These are phyloP conservation scores for Neoscelio sp. DNA, from an alignment of 2,888 invertebrate species.

Conservation along the genomic window DNA sequence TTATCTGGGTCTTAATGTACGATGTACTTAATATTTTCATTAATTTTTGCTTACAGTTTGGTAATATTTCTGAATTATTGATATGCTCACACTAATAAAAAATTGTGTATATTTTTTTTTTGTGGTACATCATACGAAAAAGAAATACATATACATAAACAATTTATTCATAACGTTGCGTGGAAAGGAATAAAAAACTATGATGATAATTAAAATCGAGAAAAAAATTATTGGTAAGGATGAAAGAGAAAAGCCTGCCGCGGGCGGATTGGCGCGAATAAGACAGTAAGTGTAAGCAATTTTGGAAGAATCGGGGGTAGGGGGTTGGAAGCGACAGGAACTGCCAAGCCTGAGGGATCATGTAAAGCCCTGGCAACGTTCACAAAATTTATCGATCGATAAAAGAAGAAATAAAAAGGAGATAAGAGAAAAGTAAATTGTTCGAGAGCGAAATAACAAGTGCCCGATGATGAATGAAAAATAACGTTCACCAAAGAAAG, in stretches of 20 bases:
- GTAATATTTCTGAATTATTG: too few species aligned
- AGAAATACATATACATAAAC: too few species aligned
- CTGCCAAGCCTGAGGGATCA: constrained; percentile 46
- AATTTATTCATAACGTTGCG: too few species aligned
- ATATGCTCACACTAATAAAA: too few species aligned
- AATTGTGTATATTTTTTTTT: too few species aligned
- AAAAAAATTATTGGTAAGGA: constrained; percentile 30
- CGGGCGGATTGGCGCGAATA: constrained; percentile 41
- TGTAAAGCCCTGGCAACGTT: constrained; percentile 50
- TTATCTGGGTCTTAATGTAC: too few species aligned
- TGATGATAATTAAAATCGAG: too few species aligned
- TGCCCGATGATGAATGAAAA: constrained; percentile 43
- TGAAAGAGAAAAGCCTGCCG: constrained; percentile 1
- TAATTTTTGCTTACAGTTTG: too few species aligned
- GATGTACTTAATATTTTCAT: too few species aligned
- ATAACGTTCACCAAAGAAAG: constrained; percentile 10
- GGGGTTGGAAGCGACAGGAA: constrained; percentile 16
- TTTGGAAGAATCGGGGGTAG: constrained; percentile 28
- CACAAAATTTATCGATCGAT: constrained; percentile 58
- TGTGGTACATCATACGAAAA: too few species aligned
- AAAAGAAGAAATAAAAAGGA: constrained; percentile 42
- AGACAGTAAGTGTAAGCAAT: constrained; percentile 57
- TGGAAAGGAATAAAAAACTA: too few species aligned
- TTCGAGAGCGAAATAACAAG: constrained; percentile 39
- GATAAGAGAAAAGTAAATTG: constrained; percentile 47